These are phyloP conservation scores for Salvator merianae DNA, from an alignment of 2,113 vertebrate species.

Conservation along the genomic window DNA sequence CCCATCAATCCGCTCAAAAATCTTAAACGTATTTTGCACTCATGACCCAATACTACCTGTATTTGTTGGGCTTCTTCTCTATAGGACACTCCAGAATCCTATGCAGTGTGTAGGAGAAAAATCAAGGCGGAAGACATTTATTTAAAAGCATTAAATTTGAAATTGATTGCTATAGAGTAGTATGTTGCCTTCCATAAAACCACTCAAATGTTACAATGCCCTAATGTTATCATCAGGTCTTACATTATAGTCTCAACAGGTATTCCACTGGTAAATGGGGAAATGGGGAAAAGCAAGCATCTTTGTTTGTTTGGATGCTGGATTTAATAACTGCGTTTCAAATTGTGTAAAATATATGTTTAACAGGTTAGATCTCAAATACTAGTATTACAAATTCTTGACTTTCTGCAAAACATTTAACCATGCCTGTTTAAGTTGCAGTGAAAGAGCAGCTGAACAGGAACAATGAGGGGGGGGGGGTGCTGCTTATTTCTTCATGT, in stretches of 20 bases:
- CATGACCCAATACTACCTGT: neutral
- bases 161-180: neutral
- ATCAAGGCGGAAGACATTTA: neutral
- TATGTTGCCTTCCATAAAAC: neutral
- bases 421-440: constrained; percentile 41
- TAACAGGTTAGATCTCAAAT: constrained; percentile 25
- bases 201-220: neutral
- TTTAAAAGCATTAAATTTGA: neutral
- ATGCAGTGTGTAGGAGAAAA: neutral
- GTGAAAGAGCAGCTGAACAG: constrained; percentile 15
- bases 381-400: neutral
- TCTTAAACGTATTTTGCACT: neutral
- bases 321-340: neutral
- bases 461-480: no score
- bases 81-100: neutral
- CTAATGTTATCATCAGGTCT: neutral
- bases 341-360: neutral
- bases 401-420: constrained; percentile 5
- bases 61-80: neutral
- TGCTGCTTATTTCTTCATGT: constrained; percentile 36
- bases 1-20: no score
- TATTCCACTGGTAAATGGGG: constrained; percentile 17
- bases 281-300: neutral
- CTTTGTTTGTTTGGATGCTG: constrained; percentile 1
- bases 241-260: constrained; percentile 16